Percentiles rank a stretch among this genome's conserved stretches.
Evolutionary conservation across 2,113 vertebrate genomes (phyloP).

Genomic region (chimpanzee (Pan troglodytes)): NHGRI_mPanTro3-v2.1_pri NC_072401.2:90842001-90842500

Average conservation of each 20-base stretch:
- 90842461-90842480: background rate
- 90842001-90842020: background rate
- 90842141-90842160: background rate
- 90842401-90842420: background rate
- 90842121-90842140: background rate
- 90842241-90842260: background rate
- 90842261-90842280: background rate
- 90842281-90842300: background rate
- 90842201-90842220: background rate
- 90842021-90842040: background rate
- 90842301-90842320: background rate
- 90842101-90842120: background rate
- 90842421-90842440: background rate
- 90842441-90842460: no score
- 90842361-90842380: no score
- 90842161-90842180: background rate
- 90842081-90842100: background rate
- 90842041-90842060: background rate
- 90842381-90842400: background rate
- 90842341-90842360: background rate
- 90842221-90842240: background rate
- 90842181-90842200: background rate
- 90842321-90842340: background rate
- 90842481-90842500: no score
- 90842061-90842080: background rate